Evolutionary conservation across 2,888 invertebrate species (phyloP), one percentile per base, ranked within the genome.

Genomic region (Mylabris sibirica): DNA sequence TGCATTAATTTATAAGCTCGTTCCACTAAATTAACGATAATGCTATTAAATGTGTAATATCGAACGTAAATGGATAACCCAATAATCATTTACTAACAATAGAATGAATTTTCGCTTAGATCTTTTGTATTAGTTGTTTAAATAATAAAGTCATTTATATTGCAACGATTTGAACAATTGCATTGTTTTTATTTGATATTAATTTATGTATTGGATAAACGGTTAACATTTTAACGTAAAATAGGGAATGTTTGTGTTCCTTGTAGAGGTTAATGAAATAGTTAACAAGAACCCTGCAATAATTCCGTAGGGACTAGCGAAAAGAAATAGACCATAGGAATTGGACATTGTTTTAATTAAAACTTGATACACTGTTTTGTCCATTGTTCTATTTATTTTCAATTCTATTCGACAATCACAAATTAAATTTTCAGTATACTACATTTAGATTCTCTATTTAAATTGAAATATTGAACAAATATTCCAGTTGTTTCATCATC

Each of bases 311-410:
- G 20, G 64, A 66, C 38, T 60, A 60, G 20, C 26, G 64, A 38
- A 64, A 67, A 67, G 66, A 69, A 66, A 63, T 17, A 64, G 53
- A 64, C 57, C 59, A n/a, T n/a, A 66, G 61, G 64, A 69, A 66
- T 26, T 60, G 49, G 64, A 26, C 61, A 63, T 59, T 62, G 66
- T 67, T 69, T 69, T 69, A 69, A 69, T 69, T 69, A 69, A 69
- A 69, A 69, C 59, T 67, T 66, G 59, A 59, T 64, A 61, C 64
- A 59, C 62, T 65, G 63, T 57, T 9, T 2, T 69, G 66, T 66
- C 69, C 60, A 69, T 69, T 60, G 64, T 66, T 66, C 63, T 63
- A 66, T 69, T 69, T 69, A 66, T 69, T 38, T 35, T 26, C 68
- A 59, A 63, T 68, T 20, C 20, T 8, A 49, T 49, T 20, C 49